Conservation (phyloP, 2,797 vertebrate genomes). For the Sphaeramia orbicularis region DNA sequence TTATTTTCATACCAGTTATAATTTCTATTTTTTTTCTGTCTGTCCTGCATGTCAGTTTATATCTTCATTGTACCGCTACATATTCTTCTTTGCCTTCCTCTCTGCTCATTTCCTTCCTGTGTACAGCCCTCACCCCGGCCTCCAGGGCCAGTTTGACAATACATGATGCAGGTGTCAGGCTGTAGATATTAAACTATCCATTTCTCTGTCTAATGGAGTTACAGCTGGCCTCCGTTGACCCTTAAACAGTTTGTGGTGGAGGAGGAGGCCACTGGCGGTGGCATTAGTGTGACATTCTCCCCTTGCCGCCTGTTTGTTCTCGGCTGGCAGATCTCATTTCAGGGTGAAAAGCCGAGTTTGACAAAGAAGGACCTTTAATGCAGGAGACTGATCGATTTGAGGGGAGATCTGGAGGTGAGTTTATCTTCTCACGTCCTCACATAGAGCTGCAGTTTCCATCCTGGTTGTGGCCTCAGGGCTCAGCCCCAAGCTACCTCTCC, state of each 20-base stretch:
- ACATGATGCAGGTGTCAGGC: conserved; percentile 53
- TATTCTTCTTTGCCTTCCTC: conserved; percentile 5
- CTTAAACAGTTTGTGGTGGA: conserved; percentile 60
- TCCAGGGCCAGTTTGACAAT: conserved; percentile 50
- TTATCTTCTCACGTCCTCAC: conserved; percentile 39
- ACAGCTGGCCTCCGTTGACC: conserved; percentile 64
- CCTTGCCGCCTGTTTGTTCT: conserved; percentile 58
- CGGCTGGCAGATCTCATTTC: conserved; percentile 61
- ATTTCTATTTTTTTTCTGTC: neutral
- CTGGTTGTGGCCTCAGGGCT: conserved; percentile 19
- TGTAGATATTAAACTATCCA: conserved; percentile 58
- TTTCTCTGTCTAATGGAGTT: conserved; percentile 72
- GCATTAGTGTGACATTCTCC: conserved; percentile 51
- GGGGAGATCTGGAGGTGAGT: conserved; percentile 39
- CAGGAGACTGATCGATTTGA: conserved; percentile 51
- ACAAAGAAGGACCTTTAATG: conserved; percentile 59
- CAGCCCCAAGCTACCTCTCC: conserved; percentile 1
- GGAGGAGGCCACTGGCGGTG: conserved; percentile 11
- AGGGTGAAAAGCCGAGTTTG: conserved; percentile 54
- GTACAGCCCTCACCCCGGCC: conserved; percentile 2
- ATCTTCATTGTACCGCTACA: conserved; percentile 27
- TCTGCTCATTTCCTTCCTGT: conserved; percentile 15
- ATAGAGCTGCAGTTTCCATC: conserved; percentile 32
- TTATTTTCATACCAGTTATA: neutral
- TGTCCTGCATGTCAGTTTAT: neutral